A percentile compares a stretch with the other conserved stretches of the same genome.
Conservation (phyloP, 2,797 vertebrate species). For the Diceros bicornis region DNA sequence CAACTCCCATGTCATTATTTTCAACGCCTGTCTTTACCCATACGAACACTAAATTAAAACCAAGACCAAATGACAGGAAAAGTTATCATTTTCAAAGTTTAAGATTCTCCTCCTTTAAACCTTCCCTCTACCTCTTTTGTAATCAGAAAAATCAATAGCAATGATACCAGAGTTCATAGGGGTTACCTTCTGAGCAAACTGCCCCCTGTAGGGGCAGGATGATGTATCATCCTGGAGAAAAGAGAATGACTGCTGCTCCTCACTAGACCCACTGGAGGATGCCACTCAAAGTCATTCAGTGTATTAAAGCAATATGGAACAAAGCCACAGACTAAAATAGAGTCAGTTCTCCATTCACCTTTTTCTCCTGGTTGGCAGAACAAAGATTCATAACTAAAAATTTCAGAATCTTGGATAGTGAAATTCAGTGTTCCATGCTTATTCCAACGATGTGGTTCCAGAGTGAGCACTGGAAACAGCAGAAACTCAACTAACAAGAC, state of each 20-base stretch:
- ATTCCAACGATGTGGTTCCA: neutral
- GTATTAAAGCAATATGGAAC: neutral
- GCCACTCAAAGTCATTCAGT: neutral
- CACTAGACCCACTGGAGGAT: neutral
- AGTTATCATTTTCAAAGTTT: constrained; percentile 23
- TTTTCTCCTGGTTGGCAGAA: constrained; percentile 28
- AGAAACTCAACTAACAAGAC: constrained; percentile 87
- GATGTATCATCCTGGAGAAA: neutral
- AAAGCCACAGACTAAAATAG: neutral
- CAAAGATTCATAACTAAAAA: neutral
- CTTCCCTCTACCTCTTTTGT: neutral
- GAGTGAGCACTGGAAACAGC: constrained; percentile 66
- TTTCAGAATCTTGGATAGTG: neutral
- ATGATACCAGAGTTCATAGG: neutral
- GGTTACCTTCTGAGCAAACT: constrained; percentile 44
- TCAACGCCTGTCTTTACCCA: neutral
- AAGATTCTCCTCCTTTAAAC: neutral
- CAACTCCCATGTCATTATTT: neutral
- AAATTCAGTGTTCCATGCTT: neutral
- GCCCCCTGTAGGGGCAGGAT: no score
- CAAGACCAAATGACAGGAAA: neutral
- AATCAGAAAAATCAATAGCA: constrained; percentile 35
- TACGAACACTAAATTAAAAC: constrained; percentile 9
- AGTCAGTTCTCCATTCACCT: neutral
- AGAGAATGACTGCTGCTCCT: neutral